Evolutionary conservation across 1,140 invertebrate species (phyloP), one percentile per base, ranked within the genome.

Genomic region (Ceratina calcarata): DNA sequence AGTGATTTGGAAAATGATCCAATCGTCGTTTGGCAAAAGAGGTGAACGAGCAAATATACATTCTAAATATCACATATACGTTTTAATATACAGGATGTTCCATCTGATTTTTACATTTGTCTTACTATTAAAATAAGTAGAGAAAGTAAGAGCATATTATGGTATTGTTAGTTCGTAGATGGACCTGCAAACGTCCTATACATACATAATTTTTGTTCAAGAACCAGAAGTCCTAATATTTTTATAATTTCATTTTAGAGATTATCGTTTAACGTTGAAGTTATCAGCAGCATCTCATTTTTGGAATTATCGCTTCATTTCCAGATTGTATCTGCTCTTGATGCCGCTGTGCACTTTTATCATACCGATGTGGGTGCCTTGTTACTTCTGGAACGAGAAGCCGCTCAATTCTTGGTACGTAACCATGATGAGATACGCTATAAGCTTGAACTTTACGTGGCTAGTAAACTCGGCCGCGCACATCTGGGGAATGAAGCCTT

Each of bases 381-480:
- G 94, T 88, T 94, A 94, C 81, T 96, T 95, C 79, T 97, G 96
- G 94, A 95, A 95, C 22, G 96, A 97, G 88, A 93, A 92, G 22
- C 89, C 91, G 6, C 91, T 92, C 83, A 92, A 92, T 32, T 91
- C 95, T 0, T 92, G 95, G 83, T 94, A 95, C 73, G 87, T 91
- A 20, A 95, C 94, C 51, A 91, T 98, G 49, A 91, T 95, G 18
- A 94, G 97, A 58, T 98, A 97, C 88, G 93, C 95, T 0, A 3
- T 95, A 0, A 93, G 94, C 45, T 92, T 98, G 7, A 95, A 99
- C 89, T 90, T 94, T 0, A 99, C 98, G 0, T 98, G 97, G 97
- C 92, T 96, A 1, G 97, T 98, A 1, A 99, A 98, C 91, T 97
- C 96, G 76, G 96, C 95, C 0, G 97, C 97, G 3, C 97, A 98